Evolutionary conservation across 2,888 invertebrate genomes (phyloP), one percentile per base, ranked within the genome.

Genomic region (Temnothorax unifasciatus): DNA sequence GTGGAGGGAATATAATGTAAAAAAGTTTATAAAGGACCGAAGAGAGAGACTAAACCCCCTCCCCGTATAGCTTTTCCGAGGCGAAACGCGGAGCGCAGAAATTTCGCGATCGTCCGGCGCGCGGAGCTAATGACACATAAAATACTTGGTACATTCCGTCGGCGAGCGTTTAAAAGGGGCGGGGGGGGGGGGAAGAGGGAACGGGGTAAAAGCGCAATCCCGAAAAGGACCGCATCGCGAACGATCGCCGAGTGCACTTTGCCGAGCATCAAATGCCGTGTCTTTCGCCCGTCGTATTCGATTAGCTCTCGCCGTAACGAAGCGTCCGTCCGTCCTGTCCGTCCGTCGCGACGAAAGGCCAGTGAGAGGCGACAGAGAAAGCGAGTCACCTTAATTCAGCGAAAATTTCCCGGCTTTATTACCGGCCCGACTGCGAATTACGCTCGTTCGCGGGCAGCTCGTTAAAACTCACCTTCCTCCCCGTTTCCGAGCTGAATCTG

Each of bases 401-500:
- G 71, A 68, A 85, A 73, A 73, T 83, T 76, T 54, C 64, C 52
- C 66, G 47, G 34, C 34, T 66, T 54, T 83, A 83, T 76, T 47
- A 38, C 73, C 59, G 38, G 57, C 71, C 57, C 52, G 59, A 18
- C 50, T 50, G 44, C 41, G 52, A 79, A 83, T 83, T 71, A 69
- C 68, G 59, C 59, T 82, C 75, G 69, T 77, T 66, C 69, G 77
- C 69, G 59, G 25, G 47, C 59, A 59, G 59, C 79, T 81, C 79
- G 59, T 83, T 64, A 69, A 75, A 73, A 89, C 89, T 86, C 95
- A 97, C 97, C 97, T 96, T 97, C 97, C 90, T 96, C 95, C 52
- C 97, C 97, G 90, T 96, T 96, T 75, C 96, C 96, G 71, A 97
- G 94, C 25, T 97, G 96, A 93, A 98, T 98, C 82, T 96, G 96